Conservation (phyloP, 2,797 vertebrate genomes). For the Mareca strepera region DNA sequence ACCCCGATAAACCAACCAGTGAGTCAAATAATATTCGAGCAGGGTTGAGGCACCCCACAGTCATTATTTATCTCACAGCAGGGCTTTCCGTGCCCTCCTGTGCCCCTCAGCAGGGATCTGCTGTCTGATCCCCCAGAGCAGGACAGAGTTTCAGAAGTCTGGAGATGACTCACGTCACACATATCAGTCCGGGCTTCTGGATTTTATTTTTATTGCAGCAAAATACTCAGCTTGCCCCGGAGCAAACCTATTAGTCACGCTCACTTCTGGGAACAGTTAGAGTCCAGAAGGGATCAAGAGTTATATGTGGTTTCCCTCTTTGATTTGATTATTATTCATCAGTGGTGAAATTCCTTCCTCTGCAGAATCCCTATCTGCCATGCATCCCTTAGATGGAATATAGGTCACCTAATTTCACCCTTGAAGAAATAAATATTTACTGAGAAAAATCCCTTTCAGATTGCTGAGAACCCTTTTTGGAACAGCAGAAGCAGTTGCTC, state of each 20-base stretch:
- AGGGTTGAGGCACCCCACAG: not conserved
- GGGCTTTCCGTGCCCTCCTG: not conserved
- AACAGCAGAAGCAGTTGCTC: not conserved
- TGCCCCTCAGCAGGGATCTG: conserved; percentile 17
- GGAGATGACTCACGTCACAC: conserved; percentile 51
- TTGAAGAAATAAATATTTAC: not conserved
- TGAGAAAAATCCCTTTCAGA: not conserved
- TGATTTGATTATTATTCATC: conserved; percentile 53
- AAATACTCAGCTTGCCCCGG: conserved; percentile 45
- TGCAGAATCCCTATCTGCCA: conserved; percentile 20
- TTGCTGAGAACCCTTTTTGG: not conserved
- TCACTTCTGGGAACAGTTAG: conserved; percentile 11
- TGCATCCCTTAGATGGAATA: conserved; percentile 2
- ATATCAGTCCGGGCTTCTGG: conserved; percentile 22
- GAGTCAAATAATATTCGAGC: not conserved
- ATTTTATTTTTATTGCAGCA: conserved; percentile 47
- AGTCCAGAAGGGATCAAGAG: not conserved
- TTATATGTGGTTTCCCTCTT: conserved; percentile 35
- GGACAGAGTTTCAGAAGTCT: not conserved
- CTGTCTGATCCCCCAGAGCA: not conserved
- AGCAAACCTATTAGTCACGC: conserved; percentile 51
- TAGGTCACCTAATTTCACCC: conserved; percentile 59
- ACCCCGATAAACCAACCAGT: fast-evolving
- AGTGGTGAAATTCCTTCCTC: conserved; percentile 32
- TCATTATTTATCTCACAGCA: not conserved